Conservation (phyloP, 2,113 vertebrate genomes). For the Melanerpes aurifrons region DNA sequence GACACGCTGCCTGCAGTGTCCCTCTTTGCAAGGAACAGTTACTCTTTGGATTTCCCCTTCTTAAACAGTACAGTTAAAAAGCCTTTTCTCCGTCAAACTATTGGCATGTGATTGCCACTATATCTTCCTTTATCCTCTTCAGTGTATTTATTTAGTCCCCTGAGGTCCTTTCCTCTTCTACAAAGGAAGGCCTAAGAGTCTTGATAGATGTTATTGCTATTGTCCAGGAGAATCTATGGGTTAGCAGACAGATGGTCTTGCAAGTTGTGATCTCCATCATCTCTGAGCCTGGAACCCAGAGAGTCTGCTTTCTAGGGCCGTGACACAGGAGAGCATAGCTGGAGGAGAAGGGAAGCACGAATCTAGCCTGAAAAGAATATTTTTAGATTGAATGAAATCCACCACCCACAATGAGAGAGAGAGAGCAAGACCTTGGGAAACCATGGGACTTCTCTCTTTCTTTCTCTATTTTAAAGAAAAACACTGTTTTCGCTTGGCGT, state of each 20-base stretch:
- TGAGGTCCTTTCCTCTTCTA: not conserved
- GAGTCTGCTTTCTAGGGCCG: not conserved
- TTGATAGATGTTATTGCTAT: not conserved
- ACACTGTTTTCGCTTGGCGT: conserved; percentile 39
- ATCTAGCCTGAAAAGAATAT: not conserved
- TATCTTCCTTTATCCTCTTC: not conserved
- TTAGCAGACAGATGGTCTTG: not conserved
- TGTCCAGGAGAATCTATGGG: not conserved
- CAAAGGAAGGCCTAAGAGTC: not conserved
- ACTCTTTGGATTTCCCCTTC: not conserved
- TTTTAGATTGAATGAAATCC: conserved; percentile 43
- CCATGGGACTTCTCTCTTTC: conserved; percentile 10
- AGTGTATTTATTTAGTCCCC: not conserved
- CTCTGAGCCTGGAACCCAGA: conserved; percentile 11
- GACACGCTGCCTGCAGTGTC: not conserved
- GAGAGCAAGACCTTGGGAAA: conserved; percentile 24
- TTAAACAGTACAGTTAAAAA: not conserved
- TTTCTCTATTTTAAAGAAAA: conserved; percentile 50
- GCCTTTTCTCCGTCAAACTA: not conserved
- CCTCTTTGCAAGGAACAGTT: not conserved
- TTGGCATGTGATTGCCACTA: not conserved
- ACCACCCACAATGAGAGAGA: not conserved
- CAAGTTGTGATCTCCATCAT: not conserved
- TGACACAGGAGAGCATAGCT: not conserved
- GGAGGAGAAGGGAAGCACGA: not conserved